These are phyloP conservation scores for Ischnus inquisitorius DNA, from an alignment of 2,888 invertebrate genomes.

Conservation along the genomic window DNA sequence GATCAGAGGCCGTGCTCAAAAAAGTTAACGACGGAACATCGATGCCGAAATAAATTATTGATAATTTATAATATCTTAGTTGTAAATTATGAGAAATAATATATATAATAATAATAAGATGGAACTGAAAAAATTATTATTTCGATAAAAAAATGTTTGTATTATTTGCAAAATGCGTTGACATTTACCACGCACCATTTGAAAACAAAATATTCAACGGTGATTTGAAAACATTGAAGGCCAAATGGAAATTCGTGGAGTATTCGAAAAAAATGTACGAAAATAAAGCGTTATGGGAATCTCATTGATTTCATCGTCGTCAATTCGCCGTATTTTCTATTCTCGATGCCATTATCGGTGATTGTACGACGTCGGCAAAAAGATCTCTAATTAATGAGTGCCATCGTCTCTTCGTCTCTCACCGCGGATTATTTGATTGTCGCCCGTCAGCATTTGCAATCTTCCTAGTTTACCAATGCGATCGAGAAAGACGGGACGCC, in stretches of 20 bases:
- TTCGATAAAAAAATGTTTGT: too few species aligned
- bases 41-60: too few species aligned
- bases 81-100: too few species aligned
- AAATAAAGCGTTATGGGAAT: neutral
- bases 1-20: constrained; percentile 18
- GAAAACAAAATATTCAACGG: too few species aligned
- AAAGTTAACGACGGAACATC: constrained; percentile 35
- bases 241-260: too few species aligned
- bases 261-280: too few species aligned
- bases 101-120: neutral
- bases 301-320: constrained; percentile 24
- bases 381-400: constrained; percentile 57
- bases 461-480: constrained; percentile 50
- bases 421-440: constrained; percentile 58
- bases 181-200: neutral
- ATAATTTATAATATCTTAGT: too few species aligned
- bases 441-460: constrained; percentile 63
- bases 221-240: too few species aligned
- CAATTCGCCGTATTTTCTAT: neutral
- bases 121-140: too few species aligned
- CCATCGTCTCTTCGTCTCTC: constrained; percentile 17
- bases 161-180: too few species aligned
- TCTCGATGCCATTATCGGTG: constrained; percentile 2
- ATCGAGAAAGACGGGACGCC: constrained; percentile 18
- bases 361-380: constrained; percentile 18